Conservation (phyloP, 1,140 invertebrate species). For the Pseudomyrmex sp. region DNA sequence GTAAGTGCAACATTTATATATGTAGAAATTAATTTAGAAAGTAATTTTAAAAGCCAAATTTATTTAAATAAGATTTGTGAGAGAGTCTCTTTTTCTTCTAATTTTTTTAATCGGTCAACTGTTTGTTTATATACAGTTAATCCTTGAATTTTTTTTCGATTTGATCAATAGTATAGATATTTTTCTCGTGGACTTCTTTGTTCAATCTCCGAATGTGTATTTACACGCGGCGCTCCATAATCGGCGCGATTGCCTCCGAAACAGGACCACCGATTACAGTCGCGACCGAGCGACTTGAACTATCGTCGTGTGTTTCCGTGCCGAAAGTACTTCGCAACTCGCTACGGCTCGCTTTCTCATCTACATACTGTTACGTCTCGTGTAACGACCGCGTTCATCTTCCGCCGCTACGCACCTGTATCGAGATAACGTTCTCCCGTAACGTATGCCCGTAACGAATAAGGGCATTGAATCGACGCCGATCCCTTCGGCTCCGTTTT, state of each 20-base stretch:
- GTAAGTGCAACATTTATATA: background rate
- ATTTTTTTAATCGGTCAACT: no score
- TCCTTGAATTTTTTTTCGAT: no score
- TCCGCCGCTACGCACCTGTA: conserved; percentile 77
- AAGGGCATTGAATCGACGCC: conserved; percentile 80
- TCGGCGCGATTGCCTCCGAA: conserved; percentile 55
- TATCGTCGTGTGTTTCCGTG: conserved; percentile 14
- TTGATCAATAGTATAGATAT: no score
- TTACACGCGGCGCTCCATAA: conserved; percentile 17
- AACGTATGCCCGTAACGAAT: conserved; percentile 73
- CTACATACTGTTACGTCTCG: conserved; percentile 72
- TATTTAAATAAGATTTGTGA: no score
- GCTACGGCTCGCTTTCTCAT: conserved; percentile 44
- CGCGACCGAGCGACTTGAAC: conserved; percentile 8
- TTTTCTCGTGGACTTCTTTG: background rate
- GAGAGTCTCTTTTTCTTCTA: no score
- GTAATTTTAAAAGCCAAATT: no score
- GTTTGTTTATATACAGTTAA: no score
- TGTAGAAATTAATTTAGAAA: background rate
- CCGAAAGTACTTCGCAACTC: conserved; percentile 52
- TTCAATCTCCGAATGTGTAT: background rate
- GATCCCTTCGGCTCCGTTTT: conserved; percentile 66
- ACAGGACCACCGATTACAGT: conserved; percentile 29
- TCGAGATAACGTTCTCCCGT: conserved; percentile 73
- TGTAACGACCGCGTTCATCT: conserved; percentile 72